Evolutionary conservation across 2,888 invertebrate species (phyloP).

Genomic region (Ditula angustiorana): DNA sequence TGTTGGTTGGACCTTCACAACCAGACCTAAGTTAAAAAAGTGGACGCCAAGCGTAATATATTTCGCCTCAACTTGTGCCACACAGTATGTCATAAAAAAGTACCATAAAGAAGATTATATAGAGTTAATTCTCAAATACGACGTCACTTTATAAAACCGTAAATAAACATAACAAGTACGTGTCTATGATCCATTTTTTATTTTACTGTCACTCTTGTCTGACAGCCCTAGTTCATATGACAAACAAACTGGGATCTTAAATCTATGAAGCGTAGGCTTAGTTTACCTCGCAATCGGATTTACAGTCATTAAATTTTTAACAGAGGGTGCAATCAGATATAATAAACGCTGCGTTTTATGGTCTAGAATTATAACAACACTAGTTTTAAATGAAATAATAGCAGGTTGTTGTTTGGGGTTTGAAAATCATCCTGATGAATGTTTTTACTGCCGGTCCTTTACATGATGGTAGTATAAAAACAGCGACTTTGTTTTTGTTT

Average conservation of each 20-base stretch:
- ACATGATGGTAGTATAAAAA: no score
- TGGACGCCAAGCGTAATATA: no score
- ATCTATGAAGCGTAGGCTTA: no score
- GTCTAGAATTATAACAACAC: slow-evolving; percentile 30
- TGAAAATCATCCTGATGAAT: not conserved
- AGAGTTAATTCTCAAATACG: slow-evolving; percentile 4
- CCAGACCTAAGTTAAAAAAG: no score
- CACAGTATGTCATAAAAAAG: slow-evolving; percentile 6
- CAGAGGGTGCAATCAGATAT: slow-evolving; percentile 4
- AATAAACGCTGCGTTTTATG: slow-evolving; percentile 19
- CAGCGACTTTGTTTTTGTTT: no score
- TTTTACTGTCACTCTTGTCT: slow-evolving; percentile 1
- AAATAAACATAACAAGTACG: slow-evolving; percentile 25
- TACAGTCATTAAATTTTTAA: slow-evolving; percentile 13
- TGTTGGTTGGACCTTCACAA: no score
- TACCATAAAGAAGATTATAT: slow-evolving; percentile 11
- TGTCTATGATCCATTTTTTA: slow-evolving; percentile 19
- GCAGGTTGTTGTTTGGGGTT: slow-evolving; percentile 6
- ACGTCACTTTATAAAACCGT: slow-evolving; percentile 11
- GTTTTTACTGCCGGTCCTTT: not conserved
- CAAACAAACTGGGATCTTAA: not conserved
- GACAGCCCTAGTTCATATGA: not conserved
- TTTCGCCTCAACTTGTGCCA: no score
- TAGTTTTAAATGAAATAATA: slow-evolving; percentile 26
- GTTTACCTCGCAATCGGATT: no score